These are phyloP conservation scores for Thecophora atra DNA, from an alignment of 2,888 invertebrate species.

Conservation along the genomic window DNA sequence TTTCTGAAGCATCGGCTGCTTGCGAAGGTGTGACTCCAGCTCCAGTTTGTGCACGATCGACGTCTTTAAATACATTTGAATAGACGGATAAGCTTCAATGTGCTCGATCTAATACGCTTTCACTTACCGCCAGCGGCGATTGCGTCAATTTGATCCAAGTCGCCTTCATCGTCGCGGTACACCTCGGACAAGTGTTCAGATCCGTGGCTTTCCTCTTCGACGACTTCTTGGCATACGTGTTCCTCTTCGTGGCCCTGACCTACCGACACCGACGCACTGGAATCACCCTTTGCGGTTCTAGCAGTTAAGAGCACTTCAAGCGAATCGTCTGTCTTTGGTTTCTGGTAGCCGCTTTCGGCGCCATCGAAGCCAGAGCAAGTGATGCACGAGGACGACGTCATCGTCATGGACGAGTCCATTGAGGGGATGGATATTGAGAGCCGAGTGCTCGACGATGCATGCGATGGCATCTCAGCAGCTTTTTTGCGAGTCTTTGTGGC, in stretches of 20 bases:
- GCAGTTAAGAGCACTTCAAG: conserved; percentile 38
- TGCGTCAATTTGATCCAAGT: too few relatives aligned
- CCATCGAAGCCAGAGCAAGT: conserved; percentile 46
- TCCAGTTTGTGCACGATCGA: too few relatives aligned
- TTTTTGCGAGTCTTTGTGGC: conserved; percentile 35
- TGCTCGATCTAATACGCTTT: too few relatives aligned
- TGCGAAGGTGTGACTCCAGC: too few relatives aligned
- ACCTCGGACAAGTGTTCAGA: conserved; percentile 42
- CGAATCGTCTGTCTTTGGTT: conserved; percentile 26
- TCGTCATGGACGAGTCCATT: conserved; percentile 50
- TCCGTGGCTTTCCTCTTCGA: conserved; percentile 29
- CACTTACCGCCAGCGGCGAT: too few relatives aligned
- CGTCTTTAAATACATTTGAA: too few relatives aligned
- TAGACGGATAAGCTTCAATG: too few relatives aligned
- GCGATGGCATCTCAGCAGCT: neutral
- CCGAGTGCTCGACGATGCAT: conserved; percentile 12
- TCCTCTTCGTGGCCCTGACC: conserved; percentile 32
- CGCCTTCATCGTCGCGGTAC: conserved; percentile 7
- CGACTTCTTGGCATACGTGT: conserved; percentile 5
- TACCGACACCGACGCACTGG: conserved; percentile 31
- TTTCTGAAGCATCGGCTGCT: neutral
- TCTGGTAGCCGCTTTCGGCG: conserved; percentile 34
- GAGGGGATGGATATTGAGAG: conserved; percentile 36
- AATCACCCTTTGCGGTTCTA: conserved; percentile 33
- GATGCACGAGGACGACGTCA: conserved; percentile 53